Evolutionary conservation across 2,797 vertebrate species (phyloP).

Genomic region (Alcedo quadribrachys): DNA sequence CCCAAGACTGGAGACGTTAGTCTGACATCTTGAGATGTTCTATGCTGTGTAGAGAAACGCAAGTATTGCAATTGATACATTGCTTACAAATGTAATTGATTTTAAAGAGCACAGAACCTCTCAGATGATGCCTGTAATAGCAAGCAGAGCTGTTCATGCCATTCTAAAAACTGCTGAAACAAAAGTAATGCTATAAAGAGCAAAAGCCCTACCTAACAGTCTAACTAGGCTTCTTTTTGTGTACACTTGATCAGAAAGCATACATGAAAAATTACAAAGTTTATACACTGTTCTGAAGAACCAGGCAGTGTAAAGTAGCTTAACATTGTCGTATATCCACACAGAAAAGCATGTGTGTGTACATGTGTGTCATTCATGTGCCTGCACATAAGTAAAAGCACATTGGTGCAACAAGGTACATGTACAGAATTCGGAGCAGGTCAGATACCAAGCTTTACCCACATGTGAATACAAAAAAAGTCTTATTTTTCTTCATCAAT

Average conservation of each 20-base stretch:
- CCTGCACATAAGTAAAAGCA: not conserved
- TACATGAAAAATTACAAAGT: not conserved
- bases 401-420: not conserved
- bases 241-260: not conserved
- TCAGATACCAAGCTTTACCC: not conserved
- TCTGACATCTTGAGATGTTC: not conserved
- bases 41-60: not conserved
- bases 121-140: not conserved
- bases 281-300: not conserved
- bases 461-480: not conserved
- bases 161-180: not conserved
- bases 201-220: not conserved
- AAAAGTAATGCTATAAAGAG: not conserved
- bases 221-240: not conserved
- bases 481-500: not conserved
- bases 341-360: not conserved
- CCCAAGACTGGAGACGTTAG: fast-evolving
- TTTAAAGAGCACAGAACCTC: not conserved
- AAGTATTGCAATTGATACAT: not conserved
- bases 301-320: not conserved
- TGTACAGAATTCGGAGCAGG: too few relatives aligned
- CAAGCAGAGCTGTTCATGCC: not conserved
- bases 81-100: slow-evolving; percentile 29
- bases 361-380: not conserved
- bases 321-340: not conserved